Evolutionary conservation across 2,797 vertebrate genomes (phyloP).

Genomic region (Jordanella pulchra): DNA sequence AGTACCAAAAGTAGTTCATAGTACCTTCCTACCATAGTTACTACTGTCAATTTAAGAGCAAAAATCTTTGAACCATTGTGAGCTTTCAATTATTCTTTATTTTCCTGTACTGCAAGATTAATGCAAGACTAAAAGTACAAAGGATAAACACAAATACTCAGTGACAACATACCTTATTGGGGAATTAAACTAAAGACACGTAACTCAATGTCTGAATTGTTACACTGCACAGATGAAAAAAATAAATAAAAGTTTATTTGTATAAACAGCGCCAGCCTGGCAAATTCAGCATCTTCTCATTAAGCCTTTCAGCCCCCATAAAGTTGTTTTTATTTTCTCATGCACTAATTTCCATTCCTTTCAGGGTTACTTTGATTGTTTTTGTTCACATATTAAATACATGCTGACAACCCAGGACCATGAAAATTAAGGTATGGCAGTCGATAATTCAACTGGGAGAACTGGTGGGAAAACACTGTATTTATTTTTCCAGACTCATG

Average conservation of each 20-base stretch:
- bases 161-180: not conserved
- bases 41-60: no score
- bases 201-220: not conserved
- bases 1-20: no score
- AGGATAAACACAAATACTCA: no score
- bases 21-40: no score
- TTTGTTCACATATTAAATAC: constrained; percentile 27
- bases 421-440: constrained; percentile 21
- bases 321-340: constrained; percentile 1
- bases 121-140: no score
- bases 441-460: constrained; percentile 18
- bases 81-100: no score
- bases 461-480: constrained; percentile 2
- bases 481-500: constrained; percentile 27
- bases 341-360: constrained; percentile 12
- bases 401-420: constrained; percentile 43
- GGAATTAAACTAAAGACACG: not conserved
- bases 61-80: no score
- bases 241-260: not conserved
- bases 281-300: constrained; percentile 5
- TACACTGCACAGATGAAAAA: not conserved
- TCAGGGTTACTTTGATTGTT: constrained; percentile 16
- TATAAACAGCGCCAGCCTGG: constrained; percentile 1
- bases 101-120: no score
- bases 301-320: constrained; percentile 9